Conservation (phyloP, 1,140 invertebrate genomes). For the Drosophila kurseongensis region DNA sequence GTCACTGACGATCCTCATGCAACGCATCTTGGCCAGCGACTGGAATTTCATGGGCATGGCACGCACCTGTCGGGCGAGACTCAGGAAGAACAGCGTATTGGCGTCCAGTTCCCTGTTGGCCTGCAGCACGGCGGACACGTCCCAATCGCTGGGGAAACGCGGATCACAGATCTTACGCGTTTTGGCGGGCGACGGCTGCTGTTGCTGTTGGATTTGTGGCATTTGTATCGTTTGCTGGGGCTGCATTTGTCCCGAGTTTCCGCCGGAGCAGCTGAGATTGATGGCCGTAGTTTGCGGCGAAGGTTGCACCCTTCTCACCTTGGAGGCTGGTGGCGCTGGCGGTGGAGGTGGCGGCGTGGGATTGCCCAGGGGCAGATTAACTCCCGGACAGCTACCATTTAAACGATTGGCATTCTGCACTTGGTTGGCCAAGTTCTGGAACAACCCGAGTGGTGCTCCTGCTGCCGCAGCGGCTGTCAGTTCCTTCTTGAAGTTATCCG, state of each 20-base stretch:
- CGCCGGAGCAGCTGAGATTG: constrained; percentile 70
- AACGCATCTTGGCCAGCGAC: constrained; percentile 80
- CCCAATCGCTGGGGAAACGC: constrained; percentile 62
- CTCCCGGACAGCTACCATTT: constrained; percentile 16
- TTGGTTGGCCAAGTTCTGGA: constrained; percentile 70
- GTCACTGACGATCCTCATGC: constrained; percentile 82
- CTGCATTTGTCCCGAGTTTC: constrained; percentile 11
- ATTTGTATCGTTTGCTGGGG: constrained; percentile 14
- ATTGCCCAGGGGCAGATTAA: constrained; percentile 34
- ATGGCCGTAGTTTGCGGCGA: constrained; percentile 79
- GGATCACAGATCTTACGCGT: constrained; percentile 69
- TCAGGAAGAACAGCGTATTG: constrained; percentile 80
- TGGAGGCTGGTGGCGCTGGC: constrained; percentile 59
- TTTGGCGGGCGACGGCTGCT: constrained; percentile 63
- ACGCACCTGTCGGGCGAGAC: constrained; percentile 73
- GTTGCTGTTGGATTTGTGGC: constrained; percentile 2
- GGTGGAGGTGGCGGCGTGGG: constrained; percentile 49
- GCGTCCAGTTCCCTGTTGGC: constrained; percentile 81
- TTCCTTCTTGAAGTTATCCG: constrained; percentile 81
- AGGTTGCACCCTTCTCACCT: constrained; percentile 75
- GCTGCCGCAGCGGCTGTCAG: constrained; percentile 65
- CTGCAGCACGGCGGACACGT: constrained; percentile 76
- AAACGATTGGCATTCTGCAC: constrained; percentile 54
- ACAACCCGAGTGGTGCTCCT: constrained; percentile 62
- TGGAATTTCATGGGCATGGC: constrained; percentile 83